Base-by-base conservation (phyloP, 2,113 vertebrate species). In the Psilopogon haemacephalus region DNA sequence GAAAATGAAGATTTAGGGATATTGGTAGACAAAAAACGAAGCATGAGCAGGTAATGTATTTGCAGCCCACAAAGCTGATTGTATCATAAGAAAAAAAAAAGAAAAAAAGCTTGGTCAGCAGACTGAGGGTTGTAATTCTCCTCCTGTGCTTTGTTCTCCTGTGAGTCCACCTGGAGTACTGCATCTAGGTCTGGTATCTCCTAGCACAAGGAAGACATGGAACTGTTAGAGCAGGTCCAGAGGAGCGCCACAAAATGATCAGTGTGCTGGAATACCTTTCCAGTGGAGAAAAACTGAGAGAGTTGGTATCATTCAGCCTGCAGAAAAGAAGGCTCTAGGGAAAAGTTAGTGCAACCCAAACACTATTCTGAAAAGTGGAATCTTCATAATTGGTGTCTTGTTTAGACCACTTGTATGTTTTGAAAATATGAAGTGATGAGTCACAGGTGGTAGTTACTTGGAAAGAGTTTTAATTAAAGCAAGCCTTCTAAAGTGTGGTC, bases 181-280 rank as follows among this genome's bases (percentile, higher is more conserved):
- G 7, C 3, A 2, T 59, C 28, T 5, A 35, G 7, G 7, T 44
- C 32, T 40, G 42, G 6, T 6, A 2, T 27, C 14, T 12, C 11
- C 11, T 35, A 65, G 26, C 6, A 6, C 15, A 68, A 13, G 14
- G 7, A 42, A 13, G 38, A 4, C 2, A 0, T 55, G 15, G 38
- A 4, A 3, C 0, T 55, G 13, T 28, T 56, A 14, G 12, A 70
- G 38, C 1, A 1, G 30, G 56, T 69, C 37, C 28, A n/a, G 50
- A 82, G 30, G 15, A 82, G 17, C 12, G 27, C n/a, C 20, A 13
- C 8, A 15, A 30, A 78, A 19, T 20, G 1, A 11, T 42, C 46
- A n/a, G 38, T 35, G 7, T 11, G 11, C 5, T 88, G 28, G 56
- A 89, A 8, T 20, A 32, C 14, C 19, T 82, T 30, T 85, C 15